A percentile compares a stretch with the other conserved stretches of the same genome.
Conservation (phyloP, 1,140 invertebrate species). For the Cydia pomonella region DNA sequence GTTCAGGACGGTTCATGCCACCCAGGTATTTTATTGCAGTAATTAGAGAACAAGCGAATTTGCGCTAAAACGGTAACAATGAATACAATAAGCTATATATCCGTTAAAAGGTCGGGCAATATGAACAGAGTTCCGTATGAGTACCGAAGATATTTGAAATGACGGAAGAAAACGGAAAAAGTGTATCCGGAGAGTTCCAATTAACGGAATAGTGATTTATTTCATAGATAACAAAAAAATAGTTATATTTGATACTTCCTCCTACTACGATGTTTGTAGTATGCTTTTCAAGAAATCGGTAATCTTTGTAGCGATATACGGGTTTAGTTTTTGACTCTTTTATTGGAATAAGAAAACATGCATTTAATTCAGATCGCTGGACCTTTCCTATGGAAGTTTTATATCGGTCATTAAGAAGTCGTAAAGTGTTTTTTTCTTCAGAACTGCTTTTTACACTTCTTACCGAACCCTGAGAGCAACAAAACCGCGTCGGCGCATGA, state of each 20-base stretch:
- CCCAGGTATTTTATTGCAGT: conserved; percentile 32
- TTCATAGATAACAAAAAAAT: not conserved
- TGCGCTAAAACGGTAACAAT: conserved; percentile 51
- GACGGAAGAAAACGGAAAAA: no score
- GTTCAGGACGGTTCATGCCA: not conserved
- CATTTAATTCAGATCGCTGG: no score
- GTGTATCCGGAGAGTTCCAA: not conserved
- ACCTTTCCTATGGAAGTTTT: no score
- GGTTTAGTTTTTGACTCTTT: no score
- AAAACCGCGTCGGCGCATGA: conserved; percentile 45
- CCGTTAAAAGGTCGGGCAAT: not conserved
- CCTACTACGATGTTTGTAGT: not conserved
- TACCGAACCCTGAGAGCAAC: conserved; percentile 41
- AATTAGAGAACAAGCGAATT: conserved; percentile 44
- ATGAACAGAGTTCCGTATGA: conserved; percentile 16
- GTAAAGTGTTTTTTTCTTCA: no score
- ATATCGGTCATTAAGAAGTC: no score
- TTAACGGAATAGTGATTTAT: no score
- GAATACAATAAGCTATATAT: conserved; percentile 39
- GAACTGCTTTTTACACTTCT: not conserved
- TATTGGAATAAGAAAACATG: no score
- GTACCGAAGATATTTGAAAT: not conserved
- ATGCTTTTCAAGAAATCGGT: not conserved
- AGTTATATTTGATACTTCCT: no score
- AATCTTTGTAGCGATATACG: no score